phyloP scores from a whole-genome alignment of 2,113 vertebrate species.

The Sclerurus mexicanus region DNA sequence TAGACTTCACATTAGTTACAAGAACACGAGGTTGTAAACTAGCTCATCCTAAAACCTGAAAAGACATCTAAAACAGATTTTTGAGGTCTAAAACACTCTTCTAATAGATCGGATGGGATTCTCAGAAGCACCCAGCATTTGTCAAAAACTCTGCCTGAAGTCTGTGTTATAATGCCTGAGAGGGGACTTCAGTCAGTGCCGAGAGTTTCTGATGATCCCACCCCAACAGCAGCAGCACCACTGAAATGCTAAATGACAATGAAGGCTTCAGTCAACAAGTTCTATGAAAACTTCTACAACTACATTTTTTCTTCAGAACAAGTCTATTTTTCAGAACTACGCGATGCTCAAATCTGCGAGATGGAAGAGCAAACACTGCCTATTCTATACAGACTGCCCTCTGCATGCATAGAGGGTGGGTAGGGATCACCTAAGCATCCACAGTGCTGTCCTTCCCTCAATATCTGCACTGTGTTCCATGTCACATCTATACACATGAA shows the following conservation, averaged over 20 bases:
- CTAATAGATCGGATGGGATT: background rate
- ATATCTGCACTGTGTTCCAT: background rate
- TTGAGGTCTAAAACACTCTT: conserved; percentile 5
- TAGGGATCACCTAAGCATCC: background rate
- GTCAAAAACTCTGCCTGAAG: background rate
- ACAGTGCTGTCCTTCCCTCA: background rate
- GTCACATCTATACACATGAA: background rate
- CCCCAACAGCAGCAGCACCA: conserved; percentile 29
- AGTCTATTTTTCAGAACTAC: background rate
- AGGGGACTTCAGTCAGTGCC: background rate
- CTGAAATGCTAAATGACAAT: conserved; percentile 49
- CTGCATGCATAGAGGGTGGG: conserved; percentile 42
- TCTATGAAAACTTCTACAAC: conserved; percentile 1
- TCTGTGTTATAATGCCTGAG: conserved; percentile 31
- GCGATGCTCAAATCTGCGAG: background rate
- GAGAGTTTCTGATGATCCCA: conserved; percentile 19
- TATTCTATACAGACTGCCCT: conserved; percentile 17
- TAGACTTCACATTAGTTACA: background rate
- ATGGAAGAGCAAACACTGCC: conserved; percentile 15
- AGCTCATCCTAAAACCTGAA: conserved; percentile 6
- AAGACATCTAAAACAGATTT: conserved; percentile 13
- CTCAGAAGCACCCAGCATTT: background rate
- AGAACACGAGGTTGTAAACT: background rate
- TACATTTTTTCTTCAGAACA: conserved; percentile 26
- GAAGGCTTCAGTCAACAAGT: background rate